Evolutionary conservation across 2,888 invertebrate species (phyloP).

Genomic region (Epinotia bilunana): DNA sequence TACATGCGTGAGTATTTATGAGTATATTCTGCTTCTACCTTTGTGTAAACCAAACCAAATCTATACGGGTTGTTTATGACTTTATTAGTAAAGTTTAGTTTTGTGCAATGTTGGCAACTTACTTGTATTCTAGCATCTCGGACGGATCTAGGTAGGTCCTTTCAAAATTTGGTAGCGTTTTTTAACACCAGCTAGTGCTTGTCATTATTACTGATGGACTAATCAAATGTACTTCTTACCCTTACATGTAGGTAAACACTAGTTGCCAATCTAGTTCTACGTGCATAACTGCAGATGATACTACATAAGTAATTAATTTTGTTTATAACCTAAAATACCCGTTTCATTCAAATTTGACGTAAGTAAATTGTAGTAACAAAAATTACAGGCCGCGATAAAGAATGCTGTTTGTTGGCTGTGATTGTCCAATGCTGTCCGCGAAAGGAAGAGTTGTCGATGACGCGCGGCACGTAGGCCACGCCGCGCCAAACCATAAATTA

Average conservation of each 20-base stretch:
- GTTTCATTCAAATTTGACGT: background rate
- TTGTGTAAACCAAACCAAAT: background rate
- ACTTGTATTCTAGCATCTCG: background rate
- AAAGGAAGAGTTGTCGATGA: conserved; percentile 44
- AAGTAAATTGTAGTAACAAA: background rate
- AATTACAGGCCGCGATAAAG: conserved; percentile 17
- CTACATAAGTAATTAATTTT: background rate
- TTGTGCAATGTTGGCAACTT: background rate
- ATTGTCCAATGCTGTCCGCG: conserved; percentile 40
- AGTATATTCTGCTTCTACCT: conserved; percentile 49
- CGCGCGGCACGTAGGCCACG: conserved; percentile 40
- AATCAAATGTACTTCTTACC: background rate
- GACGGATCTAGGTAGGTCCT: too few species aligned
- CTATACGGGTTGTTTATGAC: background rate
- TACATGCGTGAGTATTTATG: conserved; percentile 56
- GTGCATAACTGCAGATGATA: background rate
- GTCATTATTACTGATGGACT: too few species aligned
- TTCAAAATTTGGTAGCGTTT: too few species aligned
- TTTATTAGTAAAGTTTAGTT: background rate
- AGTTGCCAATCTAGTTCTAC: background rate
- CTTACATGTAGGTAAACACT: background rate
- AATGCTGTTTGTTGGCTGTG: conserved; percentile 24
- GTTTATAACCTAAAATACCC: background rate
- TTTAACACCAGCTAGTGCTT: background rate
- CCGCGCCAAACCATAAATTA: conserved; percentile 10